A percentile compares a stretch with the other conserved stretches of the same genome.
These are phyloP conservation scores for Isurus oxyrinchus DNA, from an alignment of 2,113 vertebrate species.

Conservation along the genomic window DNA sequence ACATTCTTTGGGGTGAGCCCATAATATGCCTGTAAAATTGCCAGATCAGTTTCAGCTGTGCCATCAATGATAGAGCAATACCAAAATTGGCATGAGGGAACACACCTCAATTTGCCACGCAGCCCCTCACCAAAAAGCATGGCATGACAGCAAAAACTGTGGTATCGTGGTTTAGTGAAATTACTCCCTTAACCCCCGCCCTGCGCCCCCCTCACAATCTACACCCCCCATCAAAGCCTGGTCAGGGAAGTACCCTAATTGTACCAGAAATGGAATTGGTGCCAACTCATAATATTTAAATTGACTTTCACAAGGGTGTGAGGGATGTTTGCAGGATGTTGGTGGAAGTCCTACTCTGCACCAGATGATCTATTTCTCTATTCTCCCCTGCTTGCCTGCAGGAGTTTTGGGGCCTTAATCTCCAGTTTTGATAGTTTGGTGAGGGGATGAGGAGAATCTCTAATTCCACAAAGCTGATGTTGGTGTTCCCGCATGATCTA, in stretches of 20 bases:
- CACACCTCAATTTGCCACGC: not conserved
- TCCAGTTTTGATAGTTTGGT: not conserved
- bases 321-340: not conserved
- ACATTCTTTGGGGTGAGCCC: not conserved
- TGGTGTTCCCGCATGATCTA: not conserved
- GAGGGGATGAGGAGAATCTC: not conserved
- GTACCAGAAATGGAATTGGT: not conserved
- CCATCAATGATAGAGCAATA: not conserved
- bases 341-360: not conserved
- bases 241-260: not conserved
- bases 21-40: not conserved
- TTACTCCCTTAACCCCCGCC: not conserved
- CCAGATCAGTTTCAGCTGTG: not conserved
- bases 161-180: not conserved
- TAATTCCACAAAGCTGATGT: not conserved
- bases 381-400: not conserved
- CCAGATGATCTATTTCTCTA: not conserved
- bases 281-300: not conserved
- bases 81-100: not conserved
- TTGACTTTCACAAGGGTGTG: not conserved
- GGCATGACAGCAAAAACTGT: not conserved
- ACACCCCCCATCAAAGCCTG: not conserved
- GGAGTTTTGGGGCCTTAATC: not conserved
- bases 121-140: not conserved
- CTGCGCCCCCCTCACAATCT: not conserved